phyloP scores from a whole-genome alignment of 2,797 vertebrate genomes.

The Mus spretus region DNA sequence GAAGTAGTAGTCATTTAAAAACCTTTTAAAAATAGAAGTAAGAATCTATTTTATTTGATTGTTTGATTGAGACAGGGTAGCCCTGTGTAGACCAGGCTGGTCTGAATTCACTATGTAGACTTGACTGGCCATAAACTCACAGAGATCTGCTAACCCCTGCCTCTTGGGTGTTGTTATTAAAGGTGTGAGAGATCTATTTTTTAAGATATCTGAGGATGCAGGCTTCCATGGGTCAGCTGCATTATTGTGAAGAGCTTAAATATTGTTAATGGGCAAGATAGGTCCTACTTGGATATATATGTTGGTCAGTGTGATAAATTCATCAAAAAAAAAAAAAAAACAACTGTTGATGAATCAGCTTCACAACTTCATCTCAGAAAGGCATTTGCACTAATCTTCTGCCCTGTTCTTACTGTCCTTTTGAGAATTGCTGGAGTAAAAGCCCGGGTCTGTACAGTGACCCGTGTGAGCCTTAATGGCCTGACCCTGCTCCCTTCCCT shows the following conservation, averaged over 20 bases:
- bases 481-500: not conserved
- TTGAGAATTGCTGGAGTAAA: not conserved
- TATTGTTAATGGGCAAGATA: not conserved
- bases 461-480: not conserved
- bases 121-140: not conserved
- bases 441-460: not conserved
- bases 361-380: conserved; percentile 17
- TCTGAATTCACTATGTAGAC: not conserved
- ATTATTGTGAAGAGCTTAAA: conserved; percentile 23
- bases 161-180: not conserved
- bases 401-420: conserved; percentile 33
- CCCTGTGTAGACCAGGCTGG: not conserved
- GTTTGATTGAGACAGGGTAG: not conserved
- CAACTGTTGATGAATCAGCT: not conserved
- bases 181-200: not conserved
- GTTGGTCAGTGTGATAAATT: conserved; percentile 10
- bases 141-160: not conserved
- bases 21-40: not conserved
- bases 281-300: not conserved
- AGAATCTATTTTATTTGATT: not conserved
- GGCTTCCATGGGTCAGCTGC: conserved; percentile 17
- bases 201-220: conserved; percentile 1
- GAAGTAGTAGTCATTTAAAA: not conserved
- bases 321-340: conserved; percentile 24
- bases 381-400: not conserved